Base-by-base conservation (phyloP, 2,888 invertebrate species). In the Protula sp. region DNA sequence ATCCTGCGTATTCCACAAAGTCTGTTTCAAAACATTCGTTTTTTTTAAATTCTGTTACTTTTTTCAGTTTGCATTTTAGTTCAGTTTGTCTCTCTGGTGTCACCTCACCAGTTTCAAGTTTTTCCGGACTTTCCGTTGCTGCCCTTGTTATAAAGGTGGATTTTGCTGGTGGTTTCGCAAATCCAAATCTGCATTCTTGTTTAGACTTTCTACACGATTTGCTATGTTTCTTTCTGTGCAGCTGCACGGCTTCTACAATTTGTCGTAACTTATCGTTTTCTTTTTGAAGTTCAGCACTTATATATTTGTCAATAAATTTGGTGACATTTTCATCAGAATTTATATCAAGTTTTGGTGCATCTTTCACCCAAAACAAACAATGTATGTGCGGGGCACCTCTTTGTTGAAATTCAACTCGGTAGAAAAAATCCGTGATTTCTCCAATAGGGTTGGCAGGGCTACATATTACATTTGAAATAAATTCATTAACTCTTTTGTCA, bases 311-410 rank as follows among this genome's bases (percentile, higher is more conserved):
- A 38, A 38, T 38, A 38, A 38, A 38, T 9, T 38, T 19, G 9
- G 9, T 19, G 9, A 38, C 38, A 38, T 38, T 9, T 9, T 38
- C 38, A 9, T 38, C 38, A 14, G 9, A 19, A 9, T 9, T 38
- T 38, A 14, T 19, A 38, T 38, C 38, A 9, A 38, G 19, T 19
- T 14, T 14, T 9, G 38, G 38, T 14, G 38, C 38, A 38, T 38
- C 19, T 38, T 38, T 38, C 19, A 38, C 19, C 47, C 86, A 86
- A 4, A 55, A 24, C 14, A 55, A 27, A 55, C 55, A 55, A n/a
- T 55, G 45, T 19, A 38, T 55, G n/a, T 55, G 55, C 9, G 55
- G 55, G 2, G 30, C 30, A n/a, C 55, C 30, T 30, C 55, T 2
- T 31, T 55, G 55, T 29, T 55, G 55, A 31, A 55, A 55, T 31